Evolutionary conservation across 53 echinoderm and acorn worm genomes (phyloP), one percentile per base, ranked within the genome.

Genomic region (Paracentrotus lividus): DNA sequence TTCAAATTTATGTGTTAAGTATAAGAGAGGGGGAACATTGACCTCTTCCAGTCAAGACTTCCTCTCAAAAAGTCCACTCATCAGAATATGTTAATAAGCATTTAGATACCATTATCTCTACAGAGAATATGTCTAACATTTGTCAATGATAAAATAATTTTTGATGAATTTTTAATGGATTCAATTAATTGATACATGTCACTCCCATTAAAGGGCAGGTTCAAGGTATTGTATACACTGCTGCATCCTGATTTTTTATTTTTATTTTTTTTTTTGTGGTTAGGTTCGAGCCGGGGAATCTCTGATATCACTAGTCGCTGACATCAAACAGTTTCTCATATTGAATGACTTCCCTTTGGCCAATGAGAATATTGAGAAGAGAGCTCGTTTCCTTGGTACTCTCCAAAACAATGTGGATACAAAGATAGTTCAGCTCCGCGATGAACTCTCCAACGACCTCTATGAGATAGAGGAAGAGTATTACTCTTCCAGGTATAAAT

Each of bases 201-300:
- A n/a, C n/a, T n/a, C n/a, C n/a, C n/a, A n/a, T n/a, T n/a, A n/a
- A n/a, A n/a, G n/a, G n/a, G n/a, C n/a, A n/a, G n/a, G n/a, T n/a
- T n/a, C n/a, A n/a, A n/a, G n/a, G n/a, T n/a, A n/a, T n/a, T n/a
- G n/a, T n/a, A n/a, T n/a, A n/a, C n/a, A n/a, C n/a, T n/a, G n/a
- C n/a, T n/a, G n/a, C n/a, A 59, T 23, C 18, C 13, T 67, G 9
- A 12, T 34, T 77, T 18, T 43, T 21, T 77, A 42, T 32, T 49
- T 7, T 67, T 5, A 67, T 76, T 20, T 42, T 5, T 32, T 86
- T 72, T 88, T 27, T 20, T n/a, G n/a, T n/a, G n/a, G n/a, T n/a
- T 93, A 99, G 99, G 99, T 99, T 18, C 95, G 99, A 59, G 99
- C 99, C 7, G 99, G 99, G 3, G 99, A 99, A 68, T 97, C 99